Conservation (phyloP, 2,113 vertebrate species). For the Craseonycteris thonglongyai region DNA sequence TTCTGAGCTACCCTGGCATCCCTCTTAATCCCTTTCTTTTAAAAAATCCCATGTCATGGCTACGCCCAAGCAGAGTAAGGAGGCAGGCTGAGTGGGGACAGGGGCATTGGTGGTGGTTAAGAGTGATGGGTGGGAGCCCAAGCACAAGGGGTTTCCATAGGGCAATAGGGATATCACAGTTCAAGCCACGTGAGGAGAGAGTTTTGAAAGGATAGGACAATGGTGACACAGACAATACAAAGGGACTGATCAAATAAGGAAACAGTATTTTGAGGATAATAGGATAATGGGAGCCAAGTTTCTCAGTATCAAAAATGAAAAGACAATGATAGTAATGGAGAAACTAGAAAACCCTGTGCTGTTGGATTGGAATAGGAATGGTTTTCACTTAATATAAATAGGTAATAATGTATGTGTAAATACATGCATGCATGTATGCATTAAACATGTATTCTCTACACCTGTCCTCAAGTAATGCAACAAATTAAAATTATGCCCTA, state of each 20-base stretch:
- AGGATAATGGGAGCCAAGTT: not conserved
- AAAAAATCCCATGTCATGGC: not conserved
- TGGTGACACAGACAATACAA: not conserved
- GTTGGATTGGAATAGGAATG: not conserved
- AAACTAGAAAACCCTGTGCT: not conserved
- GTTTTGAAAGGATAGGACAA: not conserved
- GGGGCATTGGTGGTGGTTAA: not conserved
- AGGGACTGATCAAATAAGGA: not conserved
- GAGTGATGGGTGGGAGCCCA: not conserved
- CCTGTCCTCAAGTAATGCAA: not conserved
- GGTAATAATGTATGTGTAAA: not conserved
- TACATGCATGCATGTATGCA: not conserved
- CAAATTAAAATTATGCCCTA: not conserved
- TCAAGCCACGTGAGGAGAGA: not conserved
- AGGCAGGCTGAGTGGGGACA: not conserved
- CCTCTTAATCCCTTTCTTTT: not conserved
- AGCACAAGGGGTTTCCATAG: not conserved
- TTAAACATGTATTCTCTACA: not conserved
- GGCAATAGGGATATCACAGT: not conserved
- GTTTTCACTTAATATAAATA: not conserved
- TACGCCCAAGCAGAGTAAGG: not conserved
- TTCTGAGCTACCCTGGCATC: no score
- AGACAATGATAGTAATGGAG: not conserved
- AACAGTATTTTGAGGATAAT: not conserved
- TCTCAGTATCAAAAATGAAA: not conserved